Conservation (phyloP, 2,113 vertebrate genomes). For the Gallinago media region DNA sequence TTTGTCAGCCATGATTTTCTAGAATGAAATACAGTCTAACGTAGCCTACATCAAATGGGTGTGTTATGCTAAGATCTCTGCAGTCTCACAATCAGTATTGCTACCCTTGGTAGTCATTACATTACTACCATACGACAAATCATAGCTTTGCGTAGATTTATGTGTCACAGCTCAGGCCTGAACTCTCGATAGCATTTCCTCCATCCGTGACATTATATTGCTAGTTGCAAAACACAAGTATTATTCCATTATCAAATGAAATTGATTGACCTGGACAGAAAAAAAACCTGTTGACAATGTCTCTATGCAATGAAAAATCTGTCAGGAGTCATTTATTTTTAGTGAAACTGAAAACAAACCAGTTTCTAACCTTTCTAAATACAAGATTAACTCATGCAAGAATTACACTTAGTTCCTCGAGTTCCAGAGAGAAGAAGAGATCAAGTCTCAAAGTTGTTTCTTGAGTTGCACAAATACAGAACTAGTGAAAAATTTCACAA, state of each 20-base stretch:
- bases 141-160: neutral
- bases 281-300: neutral
- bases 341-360: neutral
- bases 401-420: neutral
- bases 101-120: neutral
- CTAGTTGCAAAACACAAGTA: neutral
- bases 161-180: neutral
- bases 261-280: neutral
- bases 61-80: neutral
- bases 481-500: neutral
- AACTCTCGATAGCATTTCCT: neutral
- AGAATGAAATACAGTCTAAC: neutral
- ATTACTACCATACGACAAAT: neutral
- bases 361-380: neutral
- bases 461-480: neutral
- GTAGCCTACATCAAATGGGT: too few relatives aligned
- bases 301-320: neutral
- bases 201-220: neutral
- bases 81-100: neutral
- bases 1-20: neutral
- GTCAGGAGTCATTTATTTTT: neutral
- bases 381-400: neutral
- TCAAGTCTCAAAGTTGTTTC: neutral
- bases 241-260: neutral
- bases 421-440: neutral